A percentile compares a stretch with the other conserved stretches of the same genome.
Conservation (phyloP, 2,797 vertebrate genomes). For the Pitangus sulphuratus region DNA sequence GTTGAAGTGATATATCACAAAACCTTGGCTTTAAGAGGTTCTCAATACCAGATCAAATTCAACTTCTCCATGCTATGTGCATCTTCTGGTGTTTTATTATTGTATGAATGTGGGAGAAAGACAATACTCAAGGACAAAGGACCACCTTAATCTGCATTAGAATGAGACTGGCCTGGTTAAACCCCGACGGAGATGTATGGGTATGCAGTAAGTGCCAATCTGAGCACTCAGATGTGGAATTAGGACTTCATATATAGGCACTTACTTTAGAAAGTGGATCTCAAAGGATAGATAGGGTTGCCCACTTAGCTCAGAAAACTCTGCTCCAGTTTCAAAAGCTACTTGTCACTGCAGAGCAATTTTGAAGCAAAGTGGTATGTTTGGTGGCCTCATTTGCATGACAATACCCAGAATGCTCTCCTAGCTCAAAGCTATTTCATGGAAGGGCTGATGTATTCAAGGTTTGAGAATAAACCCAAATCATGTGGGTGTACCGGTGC, state of each 20-base stretch:
- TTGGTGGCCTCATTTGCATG: slow-evolving; percentile 68
- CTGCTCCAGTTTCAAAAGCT: slow-evolving; percentile 59
- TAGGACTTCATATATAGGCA: not conserved
- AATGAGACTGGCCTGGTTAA: not conserved
- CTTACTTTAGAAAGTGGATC: slow-evolving; percentile 38
- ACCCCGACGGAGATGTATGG: not conserved
- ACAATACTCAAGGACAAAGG: not conserved
- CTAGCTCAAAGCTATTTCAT: slow-evolving; percentile 58
- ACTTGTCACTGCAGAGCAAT: slow-evolving; percentile 62
- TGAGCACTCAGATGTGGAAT: slow-evolving; percentile 32
- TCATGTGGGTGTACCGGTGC: not conserved
- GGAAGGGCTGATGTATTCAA: slow-evolving; percentile 50
- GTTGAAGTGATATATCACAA: not conserved
- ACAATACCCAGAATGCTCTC: slow-evolving; percentile 66
- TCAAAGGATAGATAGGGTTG: slow-evolving; percentile 20
- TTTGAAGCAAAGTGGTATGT: slow-evolving; percentile 63
- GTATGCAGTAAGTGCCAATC: not conserved
- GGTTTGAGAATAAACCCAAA: slow-evolving; percentile 43
- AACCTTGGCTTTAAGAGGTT: not conserved
- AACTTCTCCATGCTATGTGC: not conserved
- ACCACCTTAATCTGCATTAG: slow-evolving; percentile 12
- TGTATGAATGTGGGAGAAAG: not conserved
- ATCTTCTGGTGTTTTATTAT: not conserved
- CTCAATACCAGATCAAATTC: not conserved
- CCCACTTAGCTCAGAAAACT: slow-evolving; percentile 49